These are phyloP conservation scores for Thoracochromis brauschi DNA, from an alignment of 2,113 vertebrate genomes.

Conservation along the genomic window DNA sequence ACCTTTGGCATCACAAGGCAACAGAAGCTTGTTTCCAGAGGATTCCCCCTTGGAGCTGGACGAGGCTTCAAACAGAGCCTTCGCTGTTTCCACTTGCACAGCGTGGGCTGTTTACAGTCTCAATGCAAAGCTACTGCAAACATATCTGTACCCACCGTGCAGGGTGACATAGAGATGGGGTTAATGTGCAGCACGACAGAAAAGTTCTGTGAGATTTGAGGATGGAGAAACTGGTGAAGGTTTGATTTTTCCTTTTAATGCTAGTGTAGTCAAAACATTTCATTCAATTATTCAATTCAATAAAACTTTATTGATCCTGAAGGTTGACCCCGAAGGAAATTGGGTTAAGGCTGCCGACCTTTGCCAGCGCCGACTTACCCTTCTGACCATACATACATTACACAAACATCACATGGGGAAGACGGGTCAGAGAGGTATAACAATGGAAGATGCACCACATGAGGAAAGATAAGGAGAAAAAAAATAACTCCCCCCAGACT, in stretches of 20 bases:
- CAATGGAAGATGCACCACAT: too few relatives aligned
- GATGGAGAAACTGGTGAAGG: background rate
- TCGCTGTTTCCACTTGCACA: slow-evolving; percentile 17
- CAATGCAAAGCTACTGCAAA: background rate
- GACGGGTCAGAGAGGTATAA: too few relatives aligned
- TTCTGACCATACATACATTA: too few relatives aligned
- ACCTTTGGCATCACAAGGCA: slow-evolving; percentile 36
- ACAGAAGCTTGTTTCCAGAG: slow-evolving; percentile 6
- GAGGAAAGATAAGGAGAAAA: too few relatives aligned
- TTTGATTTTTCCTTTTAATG: background rate
- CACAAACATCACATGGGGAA: too few relatives aligned
- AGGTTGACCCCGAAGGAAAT: too few relatives aligned
- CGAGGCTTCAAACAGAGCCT: slow-evolving; percentile 18
- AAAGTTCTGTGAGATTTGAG: background rate
- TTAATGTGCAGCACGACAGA: background rate
- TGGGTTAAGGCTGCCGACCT: too few relatives aligned
- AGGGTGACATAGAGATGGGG: background rate
- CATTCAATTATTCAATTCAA: too few relatives aligned
- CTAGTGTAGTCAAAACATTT: background rate
- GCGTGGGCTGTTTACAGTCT: background rate
- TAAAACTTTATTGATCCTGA: too few relatives aligned
- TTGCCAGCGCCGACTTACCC: too few relatives aligned
- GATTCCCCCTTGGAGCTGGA: slow-evolving; percentile 10
- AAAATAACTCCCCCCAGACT: too few relatives aligned
- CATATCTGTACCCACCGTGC: background rate